Evolutionary conservation across 2,113 vertebrate species (phyloP).

Genomic region (Tretioscincus oriximinensis): DNA sequence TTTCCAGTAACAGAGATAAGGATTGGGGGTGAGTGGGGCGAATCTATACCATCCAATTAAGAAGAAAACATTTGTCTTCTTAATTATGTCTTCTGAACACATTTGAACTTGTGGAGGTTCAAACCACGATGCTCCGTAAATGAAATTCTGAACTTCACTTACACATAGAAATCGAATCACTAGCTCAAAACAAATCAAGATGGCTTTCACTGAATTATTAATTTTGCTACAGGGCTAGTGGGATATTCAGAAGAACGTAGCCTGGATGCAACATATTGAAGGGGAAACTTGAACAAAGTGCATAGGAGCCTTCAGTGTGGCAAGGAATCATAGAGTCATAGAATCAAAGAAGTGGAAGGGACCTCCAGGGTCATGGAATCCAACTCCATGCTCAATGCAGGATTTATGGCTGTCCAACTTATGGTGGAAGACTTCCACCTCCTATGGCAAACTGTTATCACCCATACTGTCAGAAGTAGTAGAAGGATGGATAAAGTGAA

Average conservation of each 20-base stretch:
- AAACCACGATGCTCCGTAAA: conserved; percentile 33
- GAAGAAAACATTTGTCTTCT: conserved; percentile 67
- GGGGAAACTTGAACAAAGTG: too few species aligned
- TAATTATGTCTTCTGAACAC: conserved; percentile 40
- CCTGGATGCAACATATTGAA: too few species aligned
- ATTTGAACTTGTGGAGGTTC: conserved; percentile 39
- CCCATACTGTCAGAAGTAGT: too few species aligned
- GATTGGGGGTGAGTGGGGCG: conserved; percentile 55
- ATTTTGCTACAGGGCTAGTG: neutral
- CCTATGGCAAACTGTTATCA: too few species aligned
- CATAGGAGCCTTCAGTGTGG: too few species aligned
- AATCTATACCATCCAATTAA: conserved; percentile 72
- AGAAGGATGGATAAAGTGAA: too few species aligned
- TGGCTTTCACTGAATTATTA: neutral
- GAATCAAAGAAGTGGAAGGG: too few species aligned
- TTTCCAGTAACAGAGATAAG: conserved; percentile 72
- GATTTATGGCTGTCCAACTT: too few species aligned
- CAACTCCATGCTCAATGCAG: too few species aligned
- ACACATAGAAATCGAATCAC: neutral
- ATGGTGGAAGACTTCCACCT: too few species aligned
- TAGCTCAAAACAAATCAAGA: neutral
- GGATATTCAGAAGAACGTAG: neutral
- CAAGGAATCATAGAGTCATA: too few species aligned
- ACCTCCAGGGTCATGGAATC: too few species aligned
- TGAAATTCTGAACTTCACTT: conserved; percentile 5